These are phyloP conservation scores for Sebastes aleutianus DNA, from an alignment of 2,797 vertebrate species.

Conservation along the genomic window DNA sequence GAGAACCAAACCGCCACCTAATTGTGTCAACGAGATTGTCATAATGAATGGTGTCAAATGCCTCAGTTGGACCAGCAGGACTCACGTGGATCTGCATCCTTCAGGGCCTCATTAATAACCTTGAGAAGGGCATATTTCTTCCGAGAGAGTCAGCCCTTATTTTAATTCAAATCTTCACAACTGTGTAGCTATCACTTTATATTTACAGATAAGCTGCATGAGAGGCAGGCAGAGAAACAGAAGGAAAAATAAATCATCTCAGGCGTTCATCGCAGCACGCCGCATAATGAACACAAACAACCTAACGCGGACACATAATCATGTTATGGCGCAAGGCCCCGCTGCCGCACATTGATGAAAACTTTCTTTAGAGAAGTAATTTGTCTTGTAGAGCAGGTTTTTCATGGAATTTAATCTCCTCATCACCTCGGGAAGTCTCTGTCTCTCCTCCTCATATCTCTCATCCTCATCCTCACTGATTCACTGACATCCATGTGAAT, in stretches of 20 bases:
- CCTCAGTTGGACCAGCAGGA: not conserved
- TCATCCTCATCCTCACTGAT: constrained; percentile 9
- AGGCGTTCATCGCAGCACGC: constrained; percentile 2
- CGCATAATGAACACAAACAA: constrained; percentile 62
- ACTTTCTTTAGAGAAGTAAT: constrained; percentile 59
- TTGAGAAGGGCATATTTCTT: constrained; percentile 31
- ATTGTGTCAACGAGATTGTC: constrained; percentile 27
- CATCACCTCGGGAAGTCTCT: constrained; percentile 44
- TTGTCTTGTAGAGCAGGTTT: constrained; percentile 50
- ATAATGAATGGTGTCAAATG: constrained; percentile 25
- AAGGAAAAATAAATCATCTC: constrained; percentile 50
- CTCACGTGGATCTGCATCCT: constrained; percentile 16
- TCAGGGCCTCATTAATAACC: constrained; percentile 48
- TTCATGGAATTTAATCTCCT: constrained; percentile 59
- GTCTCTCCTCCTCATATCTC: constrained; percentile 1
- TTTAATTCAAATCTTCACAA: constrained; percentile 33
- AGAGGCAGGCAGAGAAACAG: constrained; percentile 22
- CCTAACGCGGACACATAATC: constrained; percentile 32
- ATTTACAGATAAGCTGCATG: constrained; percentile 11
- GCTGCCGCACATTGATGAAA: constrained; percentile 46
- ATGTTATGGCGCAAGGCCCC: constrained; percentile 18
- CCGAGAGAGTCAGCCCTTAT: constrained; percentile 15
- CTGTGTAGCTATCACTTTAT: constrained; percentile 36
- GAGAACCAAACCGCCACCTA: constrained; percentile 2
- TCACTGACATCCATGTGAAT: constrained; percentile 32